Evolutionary conservation across 2,888 invertebrate species (phyloP).

Genomic region (Melanchra persicariae): DNA sequence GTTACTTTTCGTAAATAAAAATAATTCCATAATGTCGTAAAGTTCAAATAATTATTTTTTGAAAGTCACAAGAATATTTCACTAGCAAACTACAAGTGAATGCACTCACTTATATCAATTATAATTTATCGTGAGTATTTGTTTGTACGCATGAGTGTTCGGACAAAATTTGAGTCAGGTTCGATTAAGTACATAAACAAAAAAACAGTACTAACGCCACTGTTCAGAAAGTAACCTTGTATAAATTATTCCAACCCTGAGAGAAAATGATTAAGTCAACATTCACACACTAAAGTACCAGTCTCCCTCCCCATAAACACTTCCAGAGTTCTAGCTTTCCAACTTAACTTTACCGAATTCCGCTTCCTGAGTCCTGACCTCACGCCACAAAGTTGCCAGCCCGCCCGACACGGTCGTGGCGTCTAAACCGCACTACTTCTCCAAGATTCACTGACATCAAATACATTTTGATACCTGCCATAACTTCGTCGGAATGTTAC

Average conservation of each 20-base stretch:
- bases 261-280: background rate
- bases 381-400: constrained; percentile 21
- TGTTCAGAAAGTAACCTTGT: background rate
- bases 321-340: constrained; percentile 6
- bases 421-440: constrained; percentile 39
- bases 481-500: constrained; percentile 54
- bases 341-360: constrained; percentile 31
- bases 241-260: background rate
- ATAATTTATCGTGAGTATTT: background rate
- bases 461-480: constrained; percentile 65
- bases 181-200: background rate
- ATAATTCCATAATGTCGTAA: background rate
- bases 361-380: background rate
- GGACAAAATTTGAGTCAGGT: too few relatives aligned
- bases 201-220: background rate
- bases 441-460: constrained; percentile 51
- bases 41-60: background rate
- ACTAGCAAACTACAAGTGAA: background rate
- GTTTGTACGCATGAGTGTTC: too few relatives aligned
- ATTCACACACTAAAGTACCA: background rate
- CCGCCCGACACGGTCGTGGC: constrained; percentile 43
- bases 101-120: background rate
- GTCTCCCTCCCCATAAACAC: background rate
- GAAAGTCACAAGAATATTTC: background rate
- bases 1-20: background rate